Percentiles rank a stretch among this genome's conserved stretches.
Evolutionary conservation across 2,113 vertebrate genomes (phyloP).

Genomic region (Microcebus tavaratra): DNA sequence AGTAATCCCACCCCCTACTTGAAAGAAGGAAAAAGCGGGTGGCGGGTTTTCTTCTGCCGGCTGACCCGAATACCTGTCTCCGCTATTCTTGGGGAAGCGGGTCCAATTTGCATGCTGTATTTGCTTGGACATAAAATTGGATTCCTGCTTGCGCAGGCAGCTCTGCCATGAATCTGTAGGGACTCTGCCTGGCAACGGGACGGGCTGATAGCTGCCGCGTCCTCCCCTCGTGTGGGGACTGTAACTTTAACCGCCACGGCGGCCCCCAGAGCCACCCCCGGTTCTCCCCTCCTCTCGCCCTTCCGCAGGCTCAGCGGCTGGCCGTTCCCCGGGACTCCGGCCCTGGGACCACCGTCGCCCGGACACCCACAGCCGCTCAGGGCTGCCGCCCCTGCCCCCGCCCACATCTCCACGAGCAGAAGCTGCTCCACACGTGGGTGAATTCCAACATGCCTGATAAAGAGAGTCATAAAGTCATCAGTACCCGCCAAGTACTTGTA

Average conservation of each 20-base stretch:
- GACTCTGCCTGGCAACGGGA: rapidly evolving
- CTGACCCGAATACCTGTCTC: neutral
- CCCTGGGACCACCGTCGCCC: neutral
- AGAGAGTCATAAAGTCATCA: neutral
- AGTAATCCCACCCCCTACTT: neutral
- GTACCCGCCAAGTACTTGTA: rapidly evolving
- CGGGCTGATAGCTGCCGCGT: rapidly evolving
- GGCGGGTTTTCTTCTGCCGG: neutral
- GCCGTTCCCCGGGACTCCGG: neutral
- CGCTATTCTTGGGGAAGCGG: neutral
- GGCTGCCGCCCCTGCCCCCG: neutral
- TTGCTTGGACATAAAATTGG: neutral
- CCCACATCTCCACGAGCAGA: neutral
- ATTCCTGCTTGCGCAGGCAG: neutral
- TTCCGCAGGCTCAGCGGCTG: neutral
- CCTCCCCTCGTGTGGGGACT: neutral
- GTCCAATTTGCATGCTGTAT: neutral
- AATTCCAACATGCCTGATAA: neutral
- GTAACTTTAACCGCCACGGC: neutral
- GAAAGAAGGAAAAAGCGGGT: neutral
- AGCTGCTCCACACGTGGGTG: neutral
- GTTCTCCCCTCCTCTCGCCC: neutral
- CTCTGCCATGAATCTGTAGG: neutral
- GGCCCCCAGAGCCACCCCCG: rapidly evolving
- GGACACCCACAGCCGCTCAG: neutral